Evolutionary conservation across 2,113 vertebrate species (phyloP), one percentile per base, ranked within the genome.

Genomic region (Protomyctophum bolini): DNA sequence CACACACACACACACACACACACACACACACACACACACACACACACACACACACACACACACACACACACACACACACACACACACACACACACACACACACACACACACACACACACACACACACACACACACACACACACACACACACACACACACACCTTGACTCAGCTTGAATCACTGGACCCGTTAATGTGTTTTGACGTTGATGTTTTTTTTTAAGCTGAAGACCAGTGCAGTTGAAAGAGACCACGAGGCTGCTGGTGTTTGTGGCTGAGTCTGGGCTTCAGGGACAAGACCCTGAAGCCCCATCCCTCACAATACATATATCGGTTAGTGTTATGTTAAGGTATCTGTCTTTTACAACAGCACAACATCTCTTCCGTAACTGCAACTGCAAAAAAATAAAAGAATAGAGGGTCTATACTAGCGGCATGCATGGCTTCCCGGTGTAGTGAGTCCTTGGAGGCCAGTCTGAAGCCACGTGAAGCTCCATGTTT

Each of bases 101-200:
- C 55, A 57, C 55, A 57, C 4, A 52, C 10, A 10, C 1, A 73
- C 73, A 56, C 21, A 47, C 46, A 55, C 51, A 15, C 56, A 46
- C 68, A 51, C 29, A 46, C 76, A 72, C 76, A 63, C 55, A 21
- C 14, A 57, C 55, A 57, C 55, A 57, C 55, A 57, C 11, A 57
- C 55, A 57, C 56, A 57, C 6, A 54, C 10, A 12, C 2, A 70
- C 49, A 55, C 70, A 54, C 70, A 56, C 58, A 46, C 59, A 55
- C 15, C 64, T 78, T 81, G 73, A 79, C 73, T 83, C 72, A 72
- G 46, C 80, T 41, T 41, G 5, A 41, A 41, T 41, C 86, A 83
- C 82, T 69, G 81, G 80, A 71, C 83, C 84, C 80, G 88, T 91
- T 88, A 92, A 88, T 86, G 90, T 87, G 68, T 74, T 87, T 86